phyloP scores from a whole-genome alignment of 2,888 invertebrate genomes.

The Elmis aenea region DNA sequence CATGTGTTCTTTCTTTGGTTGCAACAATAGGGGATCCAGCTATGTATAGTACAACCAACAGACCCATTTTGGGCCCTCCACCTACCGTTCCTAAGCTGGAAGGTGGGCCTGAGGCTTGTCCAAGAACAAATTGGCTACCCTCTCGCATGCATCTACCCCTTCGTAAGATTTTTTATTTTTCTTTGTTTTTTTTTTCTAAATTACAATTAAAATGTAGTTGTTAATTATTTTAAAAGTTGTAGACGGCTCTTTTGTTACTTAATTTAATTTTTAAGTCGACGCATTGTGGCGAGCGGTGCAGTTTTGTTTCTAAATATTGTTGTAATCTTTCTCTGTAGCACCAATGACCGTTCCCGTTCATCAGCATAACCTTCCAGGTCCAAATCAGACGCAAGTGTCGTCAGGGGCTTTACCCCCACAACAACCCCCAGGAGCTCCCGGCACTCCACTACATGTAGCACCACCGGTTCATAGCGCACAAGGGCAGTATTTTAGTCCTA shows the following conservation, averaged over 20 bases:
- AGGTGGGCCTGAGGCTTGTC: constrained; percentile 54
- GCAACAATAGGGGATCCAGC: constrained; percentile 41
- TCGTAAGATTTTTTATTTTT: constrained; percentile 57
- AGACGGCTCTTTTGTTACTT: no score
- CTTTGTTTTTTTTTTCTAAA: constrained; percentile 23
- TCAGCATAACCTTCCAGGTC: constrained; percentile 28
- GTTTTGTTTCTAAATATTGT: no score
- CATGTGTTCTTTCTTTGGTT: constrained; percentile 36
- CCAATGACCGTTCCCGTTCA: constrained; percentile 15
- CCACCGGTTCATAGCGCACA: constrained; percentile 31
- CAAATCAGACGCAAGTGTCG: constrained; percentile 35
- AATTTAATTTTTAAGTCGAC: no score
- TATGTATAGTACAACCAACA: constrained; percentile 42
- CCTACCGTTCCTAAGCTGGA: constrained; percentile 55
- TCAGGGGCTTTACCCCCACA: constrained; percentile 29
- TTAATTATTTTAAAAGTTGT: no score
- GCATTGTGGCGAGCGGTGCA: no score
- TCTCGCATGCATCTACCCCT: constrained; percentile 61
- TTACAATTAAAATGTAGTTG: constrained; percentile 2
- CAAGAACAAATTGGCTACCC: constrained; percentile 60
- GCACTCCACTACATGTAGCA: constrained; percentile 32
- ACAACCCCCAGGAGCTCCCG: constrained; percentile 27
- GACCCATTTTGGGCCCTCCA: constrained; percentile 44
- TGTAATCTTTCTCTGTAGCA: constrained; percentile 26
- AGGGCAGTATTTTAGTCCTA: constrained; percentile 34